A percentile compares a stretch with the other conserved stretches of the same genome.
Evolutionary conservation across 2,888 invertebrate genomes (phyloP).

Genomic region (Synergus umbraculus): DNA sequence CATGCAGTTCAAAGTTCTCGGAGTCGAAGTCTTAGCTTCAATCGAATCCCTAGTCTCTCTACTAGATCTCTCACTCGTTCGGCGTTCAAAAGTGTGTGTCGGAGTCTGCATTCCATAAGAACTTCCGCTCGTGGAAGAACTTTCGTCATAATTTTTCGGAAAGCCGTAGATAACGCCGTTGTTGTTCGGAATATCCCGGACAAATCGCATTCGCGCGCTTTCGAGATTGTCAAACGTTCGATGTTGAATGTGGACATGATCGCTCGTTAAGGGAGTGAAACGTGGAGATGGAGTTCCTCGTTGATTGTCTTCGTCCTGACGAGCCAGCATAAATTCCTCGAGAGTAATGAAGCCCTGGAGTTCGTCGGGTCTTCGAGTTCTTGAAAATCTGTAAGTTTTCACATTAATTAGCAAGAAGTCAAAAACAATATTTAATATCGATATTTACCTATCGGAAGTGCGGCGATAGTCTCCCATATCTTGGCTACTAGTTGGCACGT

Average conservation of each 20-base stretch:
- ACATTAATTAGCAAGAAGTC: no score
- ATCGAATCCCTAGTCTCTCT: constrained; percentile 38
- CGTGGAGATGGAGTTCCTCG: constrained; percentile 67
- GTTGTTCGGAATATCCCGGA: constrained; percentile 54
- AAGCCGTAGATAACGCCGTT: constrained; percentile 66
- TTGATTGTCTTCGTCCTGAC: constrained; percentile 85
- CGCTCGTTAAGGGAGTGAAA: constrained; percentile 66
- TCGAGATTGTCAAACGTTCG: constrained; percentile 53
- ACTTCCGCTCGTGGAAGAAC: constrained; percentile 16
- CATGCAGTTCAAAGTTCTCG: constrained; percentile 46
- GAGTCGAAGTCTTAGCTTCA: constrained; percentile 37
- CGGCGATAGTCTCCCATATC: constrained; percentile 73
- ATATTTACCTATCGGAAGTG: constrained; percentile 69
- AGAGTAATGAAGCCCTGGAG: constrained; percentile 85
- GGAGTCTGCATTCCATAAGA: constrained; percentile 41
- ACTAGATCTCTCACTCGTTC: constrained; percentile 39
- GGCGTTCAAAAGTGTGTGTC: constrained; percentile 47
- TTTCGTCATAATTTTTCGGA: constrained; percentile 63
- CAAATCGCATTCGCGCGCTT: constrained; percentile 51
- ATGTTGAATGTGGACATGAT: constrained; percentile 69
- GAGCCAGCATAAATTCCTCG: constrained; percentile 88
- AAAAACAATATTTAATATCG: neutral
- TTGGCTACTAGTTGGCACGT: constrained; percentile 67
- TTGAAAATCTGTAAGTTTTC: constrained; percentile 51
- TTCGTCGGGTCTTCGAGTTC: constrained; percentile 77